Conservation (phyloP, 2,888 invertebrate species). For the Hyposoter dolosus region DNA sequence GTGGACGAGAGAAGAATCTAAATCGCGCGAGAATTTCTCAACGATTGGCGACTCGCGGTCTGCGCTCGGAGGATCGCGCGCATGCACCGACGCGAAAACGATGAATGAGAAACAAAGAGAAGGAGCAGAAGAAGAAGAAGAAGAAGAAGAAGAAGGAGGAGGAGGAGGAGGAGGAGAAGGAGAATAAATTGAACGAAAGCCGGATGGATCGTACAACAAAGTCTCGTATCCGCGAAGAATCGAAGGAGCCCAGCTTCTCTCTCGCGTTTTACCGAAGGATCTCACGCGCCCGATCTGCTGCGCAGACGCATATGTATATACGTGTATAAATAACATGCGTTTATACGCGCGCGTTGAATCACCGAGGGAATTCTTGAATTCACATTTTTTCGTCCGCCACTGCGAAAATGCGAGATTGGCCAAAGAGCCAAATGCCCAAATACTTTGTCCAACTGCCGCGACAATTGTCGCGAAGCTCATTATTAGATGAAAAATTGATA, state of each 20-base stretch:
- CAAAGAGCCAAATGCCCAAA: constrained; percentile 27
- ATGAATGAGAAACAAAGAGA: constrained; percentile 61
- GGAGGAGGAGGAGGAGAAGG: not conserved
- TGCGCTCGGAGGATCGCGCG: constrained; percentile 32
- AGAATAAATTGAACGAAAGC: constrained; percentile 39
- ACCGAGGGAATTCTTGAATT: constrained; percentile 56
- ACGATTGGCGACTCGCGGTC: constrained; percentile 67
- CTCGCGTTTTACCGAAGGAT: constrained; percentile 52
- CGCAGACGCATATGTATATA: not conserved
- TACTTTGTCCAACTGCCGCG: constrained; percentile 30
- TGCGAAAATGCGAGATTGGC: constrained; percentile 23
- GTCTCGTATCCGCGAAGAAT: constrained; percentile 46
- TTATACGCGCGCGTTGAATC: constrained; percentile 26
- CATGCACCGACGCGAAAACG: constrained; percentile 47
- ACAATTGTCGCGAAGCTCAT: too few species aligned
- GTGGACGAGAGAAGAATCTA: constrained; percentile 3
- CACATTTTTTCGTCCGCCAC: constrained; percentile 35
- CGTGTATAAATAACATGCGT: not conserved
- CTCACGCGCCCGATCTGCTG: constrained; percentile 58
- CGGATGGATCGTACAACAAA: constrained; percentile 49
- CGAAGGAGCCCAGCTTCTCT: constrained; percentile 41
- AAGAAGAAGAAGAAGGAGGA: constrained; percentile 21
- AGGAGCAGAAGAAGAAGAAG: not conserved
- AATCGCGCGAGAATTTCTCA: constrained; percentile 51
- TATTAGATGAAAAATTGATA: too few species aligned